A percentile compares a stretch with the other conserved stretches of the same genome.
These are phyloP conservation scores for Agonopterix heracliana DNA, from an alignment of 2,888 invertebrate genomes.

Conservation along the genomic window DNA sequence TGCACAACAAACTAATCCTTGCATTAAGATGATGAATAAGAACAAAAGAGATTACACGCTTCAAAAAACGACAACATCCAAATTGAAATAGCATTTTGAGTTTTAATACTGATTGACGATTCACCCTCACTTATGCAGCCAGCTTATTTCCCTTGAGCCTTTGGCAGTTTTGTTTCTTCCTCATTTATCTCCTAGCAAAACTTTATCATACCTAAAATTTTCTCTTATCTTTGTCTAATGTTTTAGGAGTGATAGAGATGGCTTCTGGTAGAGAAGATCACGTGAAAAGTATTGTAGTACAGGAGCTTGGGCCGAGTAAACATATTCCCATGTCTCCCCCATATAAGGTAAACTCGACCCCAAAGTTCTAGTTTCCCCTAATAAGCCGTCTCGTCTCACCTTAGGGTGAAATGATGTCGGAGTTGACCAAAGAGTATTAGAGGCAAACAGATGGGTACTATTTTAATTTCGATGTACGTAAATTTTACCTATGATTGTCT, in stretches of 20 bases:
- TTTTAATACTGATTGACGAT: constrained; percentile 64
- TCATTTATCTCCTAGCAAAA: constrained; percentile 33
- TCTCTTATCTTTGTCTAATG: constrained; percentile 31
- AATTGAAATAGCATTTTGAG: constrained; percentile 58
- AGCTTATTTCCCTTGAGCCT: constrained; percentile 64
- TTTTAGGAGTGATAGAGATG: constrained; percentile 26
- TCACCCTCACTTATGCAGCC: constrained; percentile 49
- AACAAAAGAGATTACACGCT: constrained; percentile 7
- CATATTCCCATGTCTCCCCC: constrained; percentile 58
- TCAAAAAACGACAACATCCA: constrained; percentile 35
- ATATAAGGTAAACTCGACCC: constrained; percentile 60
- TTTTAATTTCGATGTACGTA: no score
- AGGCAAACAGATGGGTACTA: no score
- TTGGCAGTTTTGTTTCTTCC: constrained; percentile 36
- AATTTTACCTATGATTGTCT: no score
- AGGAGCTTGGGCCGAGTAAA: constrained; percentile 47
- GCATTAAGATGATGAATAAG: neutral
- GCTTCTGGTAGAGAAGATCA: constrained; percentile 8
- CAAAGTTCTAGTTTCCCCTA: constrained; percentile 72
- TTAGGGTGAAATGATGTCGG: constrained; percentile 49
- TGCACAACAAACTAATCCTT: constrained; percentile 7
- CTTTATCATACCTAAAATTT: neutral
- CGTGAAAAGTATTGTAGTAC: constrained; percentile 10
- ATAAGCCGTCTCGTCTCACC: constrained; percentile 69
- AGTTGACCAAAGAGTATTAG: constrained; percentile 32